Base-by-base conservation (phyloP, 2,113 vertebrate species). In the Genyomyrus donnyi region DNA sequence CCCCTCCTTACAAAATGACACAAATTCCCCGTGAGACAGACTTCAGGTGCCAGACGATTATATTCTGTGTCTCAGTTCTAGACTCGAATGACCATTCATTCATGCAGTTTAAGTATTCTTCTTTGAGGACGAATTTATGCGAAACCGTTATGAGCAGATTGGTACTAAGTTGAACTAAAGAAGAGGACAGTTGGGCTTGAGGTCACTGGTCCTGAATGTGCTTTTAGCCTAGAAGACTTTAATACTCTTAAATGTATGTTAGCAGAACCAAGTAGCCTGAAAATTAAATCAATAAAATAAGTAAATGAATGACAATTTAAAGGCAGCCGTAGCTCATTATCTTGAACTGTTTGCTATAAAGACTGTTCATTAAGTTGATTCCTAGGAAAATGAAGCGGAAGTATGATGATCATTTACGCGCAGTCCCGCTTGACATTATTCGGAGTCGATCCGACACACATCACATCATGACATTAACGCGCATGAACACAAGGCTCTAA, bases 331-430 rank as follows among this genome's bases (percentile, higher is more conserved):
- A 89, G 91, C 91, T 91, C 85, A 91, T 92, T 93, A 90, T 88
- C 93, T 94, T 92, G 77, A 89, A 80, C 94, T 88, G 89, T 90
- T 94, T 94, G 93, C 94, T 96, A 95, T 94, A 92, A 96, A 95
- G 95, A 94, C 92, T 95, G 96, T 94, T 27, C 85, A 52, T 53
- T 96, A 95, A 96, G 94, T 95, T 89, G 93, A 95, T 92, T 93
- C 94, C 91, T 91, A 91, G 94, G 94, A 93, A 92, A 92, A 91
- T 96, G 95, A 95, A 93, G 95, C 96, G 96, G 95, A 95, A 96
- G 97, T 94, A 91, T 66, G 91, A 87, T 90, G 77, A 50, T 50
- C 58, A 91, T 74, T 92, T 86, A 91, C 91, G 91, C 91, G 77
- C 92, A 92, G 91, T 90, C 88, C 89, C 90, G 89, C 56, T 90